Evolutionary conservation across 2,113 vertebrate species (phyloP), one percentile per base, ranked within the genome.

Genomic region (Tetraodon nigroviridis): DNA sequence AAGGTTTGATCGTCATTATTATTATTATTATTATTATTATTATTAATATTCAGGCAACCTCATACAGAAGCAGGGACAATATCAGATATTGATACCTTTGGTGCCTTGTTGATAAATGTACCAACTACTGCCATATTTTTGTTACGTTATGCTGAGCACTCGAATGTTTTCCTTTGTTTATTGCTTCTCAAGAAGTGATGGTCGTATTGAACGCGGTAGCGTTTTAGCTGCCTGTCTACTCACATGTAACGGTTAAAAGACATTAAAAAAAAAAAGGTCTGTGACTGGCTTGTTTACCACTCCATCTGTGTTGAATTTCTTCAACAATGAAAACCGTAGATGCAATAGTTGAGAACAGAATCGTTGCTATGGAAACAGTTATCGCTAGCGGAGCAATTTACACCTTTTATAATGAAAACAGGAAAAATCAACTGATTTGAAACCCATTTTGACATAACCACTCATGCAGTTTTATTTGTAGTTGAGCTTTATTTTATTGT

Each of bases 171-270:
- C 83, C 75, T 91, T 86, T 90, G 81, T 92, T 86, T 91, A 92
- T 92, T 91, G 90, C 95, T 94, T 91, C 91, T 87, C 76, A 76
- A 82, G 94, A 93, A 94, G 95, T 93, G 90, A 95, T 92, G 72
- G 71, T 84, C 71, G 73, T 92, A 91, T 77, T 90, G 87, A 65
- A 82, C 80, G 67, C 22, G 91, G 96, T 94, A 94, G 94, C 91
- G 95, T 99, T 99, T 96, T 98, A 99, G 92, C 94, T 96, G 94
- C 96, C 93, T 67, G 81, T 84, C 82, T 83, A 89, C 68, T 87
- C 86, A 92, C 92, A 84, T 91, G 84, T 89, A 87, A 89, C 44
- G n/a, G 44, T 46, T 17, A 46, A 90, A 88, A 90, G 64, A 79
- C 58, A 81, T 46, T 69, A 84, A 80, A 82, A 79, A 79, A 70